Conservation (phyloP, 92 coral and sea anemone species). For the Muricea muricata region DNA sequence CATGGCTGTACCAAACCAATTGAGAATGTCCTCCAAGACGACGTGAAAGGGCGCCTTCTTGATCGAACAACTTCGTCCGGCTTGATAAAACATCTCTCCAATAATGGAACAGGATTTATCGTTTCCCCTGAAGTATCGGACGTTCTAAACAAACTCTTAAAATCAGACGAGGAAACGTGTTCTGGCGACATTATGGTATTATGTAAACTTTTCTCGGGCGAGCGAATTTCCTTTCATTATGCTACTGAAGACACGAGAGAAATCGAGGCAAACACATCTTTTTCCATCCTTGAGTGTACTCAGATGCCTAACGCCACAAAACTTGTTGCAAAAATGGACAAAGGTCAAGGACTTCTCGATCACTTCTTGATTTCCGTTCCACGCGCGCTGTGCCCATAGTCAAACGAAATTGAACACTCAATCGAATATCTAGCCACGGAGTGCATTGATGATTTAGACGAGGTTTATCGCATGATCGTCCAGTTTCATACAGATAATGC, state of each 20-base stretch:
- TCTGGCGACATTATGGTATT: slow-evolving; percentile 51
- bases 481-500: no score
- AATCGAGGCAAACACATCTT: no score
- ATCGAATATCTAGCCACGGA: background rate
- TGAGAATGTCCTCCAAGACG: slow-evolving; percentile 21
- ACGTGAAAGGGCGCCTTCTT: slow-evolving; percentile 31
- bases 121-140: slow-evolving; percentile 58
- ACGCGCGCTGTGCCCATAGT: slow-evolving; percentile 1
- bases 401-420: slow-evolving; percentile 10
- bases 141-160: slow-evolving; percentile 60
- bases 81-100: slow-evolving; percentile 30
- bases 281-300: background rate
- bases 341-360: no score
- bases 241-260: slow-evolving; percentile 14
- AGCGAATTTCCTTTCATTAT: slow-evolving; percentile 40
- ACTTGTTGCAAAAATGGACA: no score
- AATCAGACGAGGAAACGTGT: no score
- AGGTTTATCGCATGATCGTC: no score
- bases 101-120: slow-evolving; percentile 37
- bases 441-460: background rate
- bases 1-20: slow-evolving; percentile 34
- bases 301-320: background rate
- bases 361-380: no score
- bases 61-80: no score
- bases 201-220: no score